These are phyloP conservation scores for human DNA, from an alignment of 2,113 vertebrate genomes.

Conservation along the genomic window GRCh38 chrY:2283001-2283500, in stretches of 20 bases:
- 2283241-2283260: rapidly evolving
- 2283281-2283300: too few species aligned
- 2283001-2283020: background rate
- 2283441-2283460: rapidly evolving
- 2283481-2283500: too few species aligned
- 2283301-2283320: background rate
- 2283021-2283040: background rate
- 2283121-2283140: background rate
- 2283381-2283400: background rate
- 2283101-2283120: background rate
- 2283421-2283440: background rate
- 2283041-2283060: too few species aligned
- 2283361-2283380: rapidly evolving
- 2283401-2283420: rapidly evolving
- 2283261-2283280: rapidly evolving
- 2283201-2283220: background rate
- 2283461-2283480: rapidly evolving
- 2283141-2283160: background rate
- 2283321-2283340: background rate
- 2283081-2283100: background rate
- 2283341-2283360: rapidly evolving
- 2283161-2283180: rapidly evolving
- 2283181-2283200: rapidly evolving
- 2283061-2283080: background rate
- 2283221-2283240: rapidly evolving